Base-by-base conservation (phyloP, 2,888 invertebrate genomes). In the Cecidostiba fungosa region DNA sequence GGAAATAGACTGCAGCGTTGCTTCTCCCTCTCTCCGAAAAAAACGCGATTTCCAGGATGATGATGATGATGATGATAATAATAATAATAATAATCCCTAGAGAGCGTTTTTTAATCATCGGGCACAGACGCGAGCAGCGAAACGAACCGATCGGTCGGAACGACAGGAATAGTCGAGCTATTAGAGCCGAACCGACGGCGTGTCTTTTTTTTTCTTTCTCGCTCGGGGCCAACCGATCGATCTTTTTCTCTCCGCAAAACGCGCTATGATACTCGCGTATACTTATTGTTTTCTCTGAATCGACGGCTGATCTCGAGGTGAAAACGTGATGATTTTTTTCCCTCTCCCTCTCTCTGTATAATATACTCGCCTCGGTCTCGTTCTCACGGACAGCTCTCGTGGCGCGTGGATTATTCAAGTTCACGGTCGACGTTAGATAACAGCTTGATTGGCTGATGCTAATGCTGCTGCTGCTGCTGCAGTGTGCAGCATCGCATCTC, bases 121-220 rank as follows among this genome's bases (percentile, higher is more conserved):
- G n/a, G 12, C 43, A 8, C 32, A 32, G 32, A 32, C 5, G 4
- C 36, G 36, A 3, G 36, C 50, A 50, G 62, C 62, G 62, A 23
- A 26, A 66, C 29, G 29, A 23, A 10, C 23, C 26, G 12, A 29
- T 26, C 12, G 66, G 3, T 26, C 26, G 66, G 12, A 8, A 78
- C 32, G n/a, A 43, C 43, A 12, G 29, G 16, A 50, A 72, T 79
- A 39, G 43, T 1, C 4, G 50, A 50, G 50, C 79, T 69, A 79
- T 79, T 70, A 5, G 50, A 70, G 73, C 73, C 72, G 70, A 80
- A 59, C 80, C 50, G n/a, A n/a, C n/a, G n/a, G n/a, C n/a, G n/a
- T n/a, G 54, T 39, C 26, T 19, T 12, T 32, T 5, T 32, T 19
- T 5, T 43, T 78, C n/a, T 32, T 23, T 47, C 23, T 23, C 23